These are phyloP conservation scores for Holothuria scabra DNA, from an alignment of 53 echinoderm and acorn worm species.

Conservation along the genomic window DNA sequence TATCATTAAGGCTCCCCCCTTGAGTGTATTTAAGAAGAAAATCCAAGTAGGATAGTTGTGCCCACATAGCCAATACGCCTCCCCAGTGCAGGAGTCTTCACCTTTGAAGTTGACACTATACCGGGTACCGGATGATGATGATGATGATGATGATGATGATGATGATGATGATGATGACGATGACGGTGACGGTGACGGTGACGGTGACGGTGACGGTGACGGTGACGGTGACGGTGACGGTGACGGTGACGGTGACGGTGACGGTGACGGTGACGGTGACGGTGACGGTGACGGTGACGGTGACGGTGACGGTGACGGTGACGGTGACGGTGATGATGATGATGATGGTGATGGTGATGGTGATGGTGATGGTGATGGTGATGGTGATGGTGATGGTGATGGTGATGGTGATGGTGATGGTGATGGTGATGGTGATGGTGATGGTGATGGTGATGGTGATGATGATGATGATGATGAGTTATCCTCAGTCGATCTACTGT, in stretches of 20 bases:
- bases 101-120: too few species aligned
- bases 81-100: too few species aligned
- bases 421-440: background rate
- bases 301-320: background rate
- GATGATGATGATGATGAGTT: too few species aligned
- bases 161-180: conserved; percentile 20
- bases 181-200: too few species aligned
- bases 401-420: background rate
- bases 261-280: background rate
- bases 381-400: background rate
- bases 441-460: background rate
- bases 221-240: too few species aligned
- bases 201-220: too few species aligned
- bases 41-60: too few species aligned
- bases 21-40: too few species aligned
- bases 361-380: background rate
- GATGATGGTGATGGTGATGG: background rate
- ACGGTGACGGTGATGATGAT: background rate
- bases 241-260: too few species aligned
- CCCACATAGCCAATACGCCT: too few species aligned
- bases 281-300: background rate
- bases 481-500: too few species aligned
- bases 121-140: conserved; percentile 24
- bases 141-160: conserved; percentile 40
- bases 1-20: too few species aligned